phyloP scores from a whole-genome alignment of 2,888 invertebrate species.

The Bursaphelenchus okinawaensis region DNA sequence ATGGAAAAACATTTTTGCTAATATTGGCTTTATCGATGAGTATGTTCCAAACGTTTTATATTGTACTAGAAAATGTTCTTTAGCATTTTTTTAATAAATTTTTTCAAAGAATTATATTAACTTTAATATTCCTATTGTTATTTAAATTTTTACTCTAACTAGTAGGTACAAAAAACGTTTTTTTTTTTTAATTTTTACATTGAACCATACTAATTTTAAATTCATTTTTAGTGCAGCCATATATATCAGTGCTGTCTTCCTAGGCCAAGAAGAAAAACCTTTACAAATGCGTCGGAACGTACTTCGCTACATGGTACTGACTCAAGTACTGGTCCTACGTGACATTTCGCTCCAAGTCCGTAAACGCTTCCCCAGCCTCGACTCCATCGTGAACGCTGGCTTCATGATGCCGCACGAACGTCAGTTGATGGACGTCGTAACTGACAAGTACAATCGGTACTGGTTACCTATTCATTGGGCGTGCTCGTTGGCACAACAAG shows the following conservation, averaged over 20 bases:
- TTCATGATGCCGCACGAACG: slow-evolving; percentile 35
- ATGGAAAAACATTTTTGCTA: slow-evolving; percentile 34
- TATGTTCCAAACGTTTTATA: slow-evolving; percentile 10
- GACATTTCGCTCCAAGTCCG: slow-evolving; percentile 31
- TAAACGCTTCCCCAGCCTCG: slow-evolving; percentile 33
- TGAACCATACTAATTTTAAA: no score
- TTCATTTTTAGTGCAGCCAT: background rate
- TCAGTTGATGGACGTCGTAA: slow-evolving; percentile 28
- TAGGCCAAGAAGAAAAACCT: slow-evolving; percentile 43
- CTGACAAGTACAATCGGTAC: slow-evolving; percentile 41
- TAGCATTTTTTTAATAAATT: background rate
- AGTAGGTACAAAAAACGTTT: no score
- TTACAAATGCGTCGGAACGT: slow-evolving; percentile 39
- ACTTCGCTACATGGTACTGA: slow-evolving; percentile 46
- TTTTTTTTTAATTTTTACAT: no score
- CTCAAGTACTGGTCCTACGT: slow-evolving; percentile 42
- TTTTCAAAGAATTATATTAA: no score
- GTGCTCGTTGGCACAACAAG: slow-evolving; percentile 29
- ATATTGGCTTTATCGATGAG: slow-evolving; percentile 39
- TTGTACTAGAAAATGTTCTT: background rate
- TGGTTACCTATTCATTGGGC: slow-evolving; percentile 51
- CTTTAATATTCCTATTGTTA: no score
- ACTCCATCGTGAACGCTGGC: slow-evolving; percentile 30
- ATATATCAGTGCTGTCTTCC: background rate
- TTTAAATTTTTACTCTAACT: no score